Conservation (phyloP, 1,140 invertebrate genomes). For the Drosophila watanabei region DNA sequence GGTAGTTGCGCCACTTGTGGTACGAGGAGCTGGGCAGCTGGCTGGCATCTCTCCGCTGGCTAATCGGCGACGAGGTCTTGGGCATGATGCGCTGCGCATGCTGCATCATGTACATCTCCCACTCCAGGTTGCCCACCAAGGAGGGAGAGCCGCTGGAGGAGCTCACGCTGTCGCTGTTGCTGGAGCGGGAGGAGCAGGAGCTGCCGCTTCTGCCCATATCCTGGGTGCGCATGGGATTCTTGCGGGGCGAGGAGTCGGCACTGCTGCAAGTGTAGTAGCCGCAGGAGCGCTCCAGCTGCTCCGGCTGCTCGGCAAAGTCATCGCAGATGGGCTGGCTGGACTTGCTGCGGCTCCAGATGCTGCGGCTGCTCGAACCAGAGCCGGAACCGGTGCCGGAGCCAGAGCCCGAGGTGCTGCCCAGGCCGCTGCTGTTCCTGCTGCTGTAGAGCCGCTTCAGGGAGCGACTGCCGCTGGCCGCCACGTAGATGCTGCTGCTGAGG, state of each 20-base stretch:
- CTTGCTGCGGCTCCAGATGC: constrained; percentile 49
- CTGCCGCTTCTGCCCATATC: constrained; percentile 40
- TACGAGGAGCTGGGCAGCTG: constrained; percentile 47
- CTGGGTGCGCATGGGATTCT: constrained; percentile 52
- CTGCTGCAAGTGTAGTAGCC: constrained; percentile 75
- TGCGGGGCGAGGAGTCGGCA: constrained; percentile 54
- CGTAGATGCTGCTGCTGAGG: constrained; percentile 47
- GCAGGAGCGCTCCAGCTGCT: constrained; percentile 50
- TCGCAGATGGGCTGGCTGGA: constrained; percentile 62
- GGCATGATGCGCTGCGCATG: constrained; percentile 71
- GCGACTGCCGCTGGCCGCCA: constrained; percentile 7
- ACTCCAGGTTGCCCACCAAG: constrained; percentile 65
- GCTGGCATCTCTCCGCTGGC: constrained; percentile 33
- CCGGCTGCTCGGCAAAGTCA: constrained; percentile 69
- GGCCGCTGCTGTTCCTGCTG: constrained; percentile 46
- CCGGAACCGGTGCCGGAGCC: constrained; percentile 7
- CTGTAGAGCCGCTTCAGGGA: constrained; percentile 47
- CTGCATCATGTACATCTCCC: constrained; percentile 84
- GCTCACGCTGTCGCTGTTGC: not conserved
- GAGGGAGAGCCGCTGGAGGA: not conserved
- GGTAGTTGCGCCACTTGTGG: constrained; percentile 75
- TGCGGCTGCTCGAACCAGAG: constrained; percentile 24
- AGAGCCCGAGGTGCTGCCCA: constrained; percentile 31
- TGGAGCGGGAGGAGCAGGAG: not conserved
- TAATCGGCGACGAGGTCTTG: constrained; percentile 77